Percentiles rank a stretch among this genome's conserved stretches.
These are phyloP conservation scores for Sebastes alutus DNA, from an alignment of 2,797 vertebrate species.

Conservation along the genomic window DNA sequence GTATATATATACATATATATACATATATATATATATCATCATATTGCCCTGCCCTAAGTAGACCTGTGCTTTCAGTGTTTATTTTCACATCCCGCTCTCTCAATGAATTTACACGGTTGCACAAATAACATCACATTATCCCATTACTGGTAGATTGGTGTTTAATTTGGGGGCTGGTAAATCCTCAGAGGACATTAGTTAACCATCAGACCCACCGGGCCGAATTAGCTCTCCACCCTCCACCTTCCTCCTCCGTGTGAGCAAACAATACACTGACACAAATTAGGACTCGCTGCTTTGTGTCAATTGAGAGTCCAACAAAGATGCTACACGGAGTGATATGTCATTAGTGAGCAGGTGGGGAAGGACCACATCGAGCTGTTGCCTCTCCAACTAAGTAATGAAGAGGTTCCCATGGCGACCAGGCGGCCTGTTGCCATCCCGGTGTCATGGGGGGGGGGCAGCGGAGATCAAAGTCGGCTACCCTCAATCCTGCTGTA, in stretches of 20 bases:
- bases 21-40: too few species aligned
- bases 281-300: slow-evolving; percentile 78
- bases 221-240: slow-evolving; percentile 32
- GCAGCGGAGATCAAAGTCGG: slow-evolving; percentile 54
- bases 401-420: slow-evolving; percentile 77
- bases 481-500: slow-evolving; percentile 36
- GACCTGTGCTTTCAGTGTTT: not conserved
- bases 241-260: slow-evolving; percentile 46
- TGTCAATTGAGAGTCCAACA: slow-evolving; percentile 75
- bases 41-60: not conserved
- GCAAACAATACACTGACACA: slow-evolving; percentile 77
- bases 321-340: slow-evolving; percentile 78
- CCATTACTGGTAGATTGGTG: slow-evolving; percentile 7
- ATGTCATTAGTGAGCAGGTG: slow-evolving; percentile 80
- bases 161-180: slow-evolving; percentile 19
- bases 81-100: not conserved
- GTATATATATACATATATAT: too few species aligned
- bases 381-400: slow-evolving; percentile 68
- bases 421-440: slow-evolving; percentile 53
- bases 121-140: not conserved
- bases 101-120: not conserved
- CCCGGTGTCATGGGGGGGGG: slow-evolving; percentile 19
- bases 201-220: slow-evolving; percentile 33
- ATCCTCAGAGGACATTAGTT: slow-evolving; percentile 52
- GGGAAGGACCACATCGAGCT: slow-evolving; percentile 62